These are phyloP conservation scores for Eublepharis macularius DNA, from an alignment of 2,113 vertebrate species.

Conservation along the genomic window DNA sequence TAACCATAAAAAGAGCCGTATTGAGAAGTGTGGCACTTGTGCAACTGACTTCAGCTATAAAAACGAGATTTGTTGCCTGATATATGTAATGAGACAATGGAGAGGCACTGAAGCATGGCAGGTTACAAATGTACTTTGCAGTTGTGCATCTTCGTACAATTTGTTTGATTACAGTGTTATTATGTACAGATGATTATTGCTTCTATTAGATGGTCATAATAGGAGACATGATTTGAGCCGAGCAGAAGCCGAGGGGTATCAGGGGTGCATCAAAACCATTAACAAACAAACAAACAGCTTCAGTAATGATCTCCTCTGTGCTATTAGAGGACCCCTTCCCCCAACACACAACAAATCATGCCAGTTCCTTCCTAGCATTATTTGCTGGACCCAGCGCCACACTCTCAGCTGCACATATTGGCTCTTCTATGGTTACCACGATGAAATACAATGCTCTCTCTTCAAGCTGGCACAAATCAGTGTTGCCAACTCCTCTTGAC, in stretches of 20 bases:
- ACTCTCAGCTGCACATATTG: conserved; percentile 12
- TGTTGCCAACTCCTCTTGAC: too few relatives aligned
- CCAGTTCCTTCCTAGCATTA: conserved; percentile 7
- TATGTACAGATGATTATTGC: conserved; percentile 44
- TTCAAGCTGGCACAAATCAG: neutral
- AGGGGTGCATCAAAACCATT: conserved; percentile 45
- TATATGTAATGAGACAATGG: neutral
- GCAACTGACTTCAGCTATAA: neutral
- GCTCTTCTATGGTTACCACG: neutral
- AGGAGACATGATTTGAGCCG: conserved; percentile 41
- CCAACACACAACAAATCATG: conserved; percentile 34
- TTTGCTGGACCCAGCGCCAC: conserved; percentile 30
- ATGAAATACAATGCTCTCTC: conserved; percentile 4
- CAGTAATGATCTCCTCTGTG: conserved; percentile 48
- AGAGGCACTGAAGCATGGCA: neutral
- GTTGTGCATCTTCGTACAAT: conserved; percentile 36
- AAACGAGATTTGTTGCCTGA: neutral
- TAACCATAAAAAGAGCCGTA: neutral
- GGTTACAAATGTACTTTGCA: conserved; percentile 22
- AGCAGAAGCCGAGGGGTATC: conserved; percentile 42
- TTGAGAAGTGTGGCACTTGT: neutral
- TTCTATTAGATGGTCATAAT: conserved; percentile 46
- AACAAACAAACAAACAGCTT: conserved; percentile 60
- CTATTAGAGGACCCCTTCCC: neutral
- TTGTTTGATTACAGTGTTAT: conserved; percentile 50